These are phyloP conservation scores for Hydrozoanthus gracilis DNA, from an alignment of 92 coral and sea anemone genomes.

Conservation along the genomic window DNA sequence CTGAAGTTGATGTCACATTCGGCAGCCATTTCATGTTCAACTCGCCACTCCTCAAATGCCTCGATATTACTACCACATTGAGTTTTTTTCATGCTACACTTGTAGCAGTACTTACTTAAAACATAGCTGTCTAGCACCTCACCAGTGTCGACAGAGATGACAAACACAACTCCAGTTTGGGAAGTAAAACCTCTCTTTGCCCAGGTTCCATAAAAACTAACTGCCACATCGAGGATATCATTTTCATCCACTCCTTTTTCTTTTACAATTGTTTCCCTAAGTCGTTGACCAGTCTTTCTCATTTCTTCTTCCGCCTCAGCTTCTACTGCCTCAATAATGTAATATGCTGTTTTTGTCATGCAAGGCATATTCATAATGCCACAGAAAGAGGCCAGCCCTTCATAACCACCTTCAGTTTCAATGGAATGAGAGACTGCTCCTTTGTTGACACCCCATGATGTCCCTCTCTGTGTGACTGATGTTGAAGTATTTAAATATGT, in stretches of 20 bases:
- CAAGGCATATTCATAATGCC: conserved; percentile 58
- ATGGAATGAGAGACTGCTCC: conserved; percentile 43
- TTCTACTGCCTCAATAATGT: conserved; percentile 46
- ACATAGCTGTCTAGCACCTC: conserved; percentile 56
- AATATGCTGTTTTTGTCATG: conserved; percentile 51
- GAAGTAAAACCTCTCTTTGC: conserved; percentile 12
- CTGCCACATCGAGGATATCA: conserved; percentile 19
- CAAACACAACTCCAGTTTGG: conserved; percentile 10
- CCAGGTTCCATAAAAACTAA: conserved; percentile 22
- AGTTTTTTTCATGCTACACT: conserved; percentile 48
- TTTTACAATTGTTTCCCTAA: not conserved
- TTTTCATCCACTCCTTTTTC: conserved; percentile 20
- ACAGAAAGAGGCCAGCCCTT: conserved; percentile 61
- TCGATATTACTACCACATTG: conserved; percentile 30
- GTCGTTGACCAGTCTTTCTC: conserved; percentile 35
- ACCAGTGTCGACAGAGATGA: not conserved
- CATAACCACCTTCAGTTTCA: conserved; percentile 55
- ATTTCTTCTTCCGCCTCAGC: not conserved
- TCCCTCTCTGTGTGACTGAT: conserved; percentile 1
- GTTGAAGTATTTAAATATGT: not conserved
- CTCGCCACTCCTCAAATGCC: not conserved
- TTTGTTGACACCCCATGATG: not conserved
- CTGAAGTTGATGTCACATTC: conserved; percentile 4
- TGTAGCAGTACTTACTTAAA: conserved; percentile 41
- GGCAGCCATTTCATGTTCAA: not conserved